Base-by-base conservation (phyloP, 1,140 invertebrate species). In the Pogonus chalceus region DNA sequence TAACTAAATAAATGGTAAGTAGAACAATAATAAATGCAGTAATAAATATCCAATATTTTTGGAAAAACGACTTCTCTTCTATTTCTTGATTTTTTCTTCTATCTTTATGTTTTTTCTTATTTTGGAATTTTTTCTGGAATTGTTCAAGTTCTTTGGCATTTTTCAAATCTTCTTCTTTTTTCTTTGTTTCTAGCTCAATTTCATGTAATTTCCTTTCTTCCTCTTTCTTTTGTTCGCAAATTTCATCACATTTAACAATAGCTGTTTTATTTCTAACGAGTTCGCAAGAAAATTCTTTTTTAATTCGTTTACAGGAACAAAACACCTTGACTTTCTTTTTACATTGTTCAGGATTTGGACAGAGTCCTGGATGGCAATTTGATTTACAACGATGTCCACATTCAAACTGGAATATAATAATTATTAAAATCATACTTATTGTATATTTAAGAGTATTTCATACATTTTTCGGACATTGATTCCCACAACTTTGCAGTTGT, bases 381-480 rank as follows among this genome's bases (percentile, higher is more conserved):
- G 77, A 72, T 14, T 74, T 74, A 69, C 91, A 96, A 12, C 83
- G 77, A 72, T 93, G 90, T 0, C 83, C 83, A 65, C 85, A 88
- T 20, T 73, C 59, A 60, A 83, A 81, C 76, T 83, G n/a, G n/a
- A n/a, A n/a, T n/a, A n/a, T n/a, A n/a, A n/a, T n/a, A n/a, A n/a
- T n/a, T n/a, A n/a, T n/a, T n/a, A n/a, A n/a, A n/a, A n/a, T n/a
- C n/a, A 20, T 1, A 52, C 23, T 23, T 35, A 43, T 9, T n/a
- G 24, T 49, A 55, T 14, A 51, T 23, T n/a, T 59, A 65, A 31
- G 64, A 63, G n/a, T n/a, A n/a, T 43, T 56, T 72, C 71, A 77
- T 72, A 90, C 87, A 75, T 79, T 83, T 72, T 85, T 90, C 1
- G 90, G 84, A 67, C 93, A 96, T 54, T 87, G 87, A 67, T 90